Evolutionary conservation across 2,888 invertebrate species (phyloP).

Genomic region (Clitarchus hookeri): DNA sequence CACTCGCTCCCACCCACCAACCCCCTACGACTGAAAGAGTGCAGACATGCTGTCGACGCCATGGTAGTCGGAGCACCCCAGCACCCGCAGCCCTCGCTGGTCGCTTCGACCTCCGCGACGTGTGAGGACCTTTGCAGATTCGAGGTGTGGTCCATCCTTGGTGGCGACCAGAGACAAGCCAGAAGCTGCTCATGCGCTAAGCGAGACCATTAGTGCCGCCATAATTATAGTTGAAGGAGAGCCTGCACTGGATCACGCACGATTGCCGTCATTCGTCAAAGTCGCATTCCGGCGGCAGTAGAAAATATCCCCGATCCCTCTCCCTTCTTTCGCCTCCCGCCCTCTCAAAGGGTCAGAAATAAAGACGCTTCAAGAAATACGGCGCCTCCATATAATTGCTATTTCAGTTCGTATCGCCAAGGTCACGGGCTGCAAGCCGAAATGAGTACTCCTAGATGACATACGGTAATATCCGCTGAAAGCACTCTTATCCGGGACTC

Average conservation of each 20-base stretch:
- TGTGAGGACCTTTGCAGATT: too few relatives aligned
- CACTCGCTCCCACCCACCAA: too few relatives aligned
- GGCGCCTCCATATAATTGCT: background rate
- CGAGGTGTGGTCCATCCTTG: too few relatives aligned
- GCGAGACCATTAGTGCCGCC: background rate
- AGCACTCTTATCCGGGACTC: background rate
- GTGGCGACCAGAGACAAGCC: too few relatives aligned
- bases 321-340: background rate
- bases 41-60: too few relatives aligned
- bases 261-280: background rate
- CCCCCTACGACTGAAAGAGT: too few relatives aligned
- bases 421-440: background rate
- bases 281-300: background rate
- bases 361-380: background rate
- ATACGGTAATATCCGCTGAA: background rate
- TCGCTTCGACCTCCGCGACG: too few relatives aligned
- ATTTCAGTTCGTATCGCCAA: conserved; percentile 14
- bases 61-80: too few relatives aligned
- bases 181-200: background rate
- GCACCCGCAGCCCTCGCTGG: too few relatives aligned
- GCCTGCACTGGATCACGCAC: background rate
- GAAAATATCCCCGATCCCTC: background rate
- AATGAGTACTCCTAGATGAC: background rate
- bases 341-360: background rate
- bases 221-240: background rate